A percentile compares a stretch with the other conserved stretches of the same genome.
phyloP scores from a whole-genome alignment of 2,113 vertebrate genomes.

The Lethenteron reissneri region DNA sequence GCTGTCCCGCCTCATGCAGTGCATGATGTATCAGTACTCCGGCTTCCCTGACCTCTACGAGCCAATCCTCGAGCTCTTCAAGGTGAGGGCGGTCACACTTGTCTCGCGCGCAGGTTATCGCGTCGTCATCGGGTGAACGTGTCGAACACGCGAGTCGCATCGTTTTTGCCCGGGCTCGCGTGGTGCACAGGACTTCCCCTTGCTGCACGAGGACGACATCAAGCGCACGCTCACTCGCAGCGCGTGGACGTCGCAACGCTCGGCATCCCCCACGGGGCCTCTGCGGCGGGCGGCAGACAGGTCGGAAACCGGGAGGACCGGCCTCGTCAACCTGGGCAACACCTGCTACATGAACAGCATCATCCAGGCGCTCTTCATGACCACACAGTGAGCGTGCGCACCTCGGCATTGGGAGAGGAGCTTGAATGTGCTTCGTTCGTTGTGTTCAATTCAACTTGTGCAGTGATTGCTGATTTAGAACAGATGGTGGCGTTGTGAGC shows the following conservation, averaged over 20 bases:
- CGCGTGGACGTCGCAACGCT: constrained; percentile 93
- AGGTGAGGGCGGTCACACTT: constrained; percentile 24
- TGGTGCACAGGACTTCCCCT: constrained; percentile 50
- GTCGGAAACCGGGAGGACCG: constrained; percentile 93
- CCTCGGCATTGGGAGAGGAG: too few species aligned
- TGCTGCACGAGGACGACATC: constrained; percentile 74
- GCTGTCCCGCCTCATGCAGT: constrained; percentile 63
- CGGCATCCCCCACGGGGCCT: constrained; percentile 51
- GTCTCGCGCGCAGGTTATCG: too few species aligned
- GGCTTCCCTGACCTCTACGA: constrained; percentile 97
- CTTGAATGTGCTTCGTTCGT: too few species aligned
- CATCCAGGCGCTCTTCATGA: constrained; percentile 90
- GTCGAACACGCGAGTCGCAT: too few species aligned
- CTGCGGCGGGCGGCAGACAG: constrained; percentile 57
- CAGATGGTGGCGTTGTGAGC: too few species aligned
- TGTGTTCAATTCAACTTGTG: too few species aligned
- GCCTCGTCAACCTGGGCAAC: constrained; percentile 83
- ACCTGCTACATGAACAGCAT: constrained; percentile 98
- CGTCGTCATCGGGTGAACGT: too few species aligned
- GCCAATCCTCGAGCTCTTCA: constrained; percentile 65
- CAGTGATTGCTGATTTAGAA: too few species aligned
- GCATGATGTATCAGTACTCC: constrained; percentile 98
- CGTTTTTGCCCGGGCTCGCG: too few species aligned
- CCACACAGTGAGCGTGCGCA: constrained; percentile 56
- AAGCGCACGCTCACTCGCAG: constrained; percentile 79